Base-by-base conservation (phyloP, 1,140 invertebrate genomes). In the Chironomus striatipennis region DNA sequence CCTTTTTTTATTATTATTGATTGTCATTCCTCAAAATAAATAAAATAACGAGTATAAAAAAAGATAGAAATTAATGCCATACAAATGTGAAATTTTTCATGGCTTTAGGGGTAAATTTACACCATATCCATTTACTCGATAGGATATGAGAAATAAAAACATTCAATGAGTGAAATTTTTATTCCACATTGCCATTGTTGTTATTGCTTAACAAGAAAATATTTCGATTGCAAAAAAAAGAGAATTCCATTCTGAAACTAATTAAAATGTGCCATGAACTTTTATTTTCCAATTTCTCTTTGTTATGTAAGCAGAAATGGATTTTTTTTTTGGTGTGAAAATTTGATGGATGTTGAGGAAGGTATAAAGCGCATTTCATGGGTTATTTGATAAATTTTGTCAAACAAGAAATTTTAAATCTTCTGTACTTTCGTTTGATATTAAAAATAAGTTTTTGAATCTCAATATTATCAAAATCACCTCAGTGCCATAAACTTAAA, bases 171-270 rank as follows among this genome's bases (percentile, higher is more conserved):
- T 57, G 47, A 57, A 57, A 57, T 57, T 57, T 57, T 47, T 34
- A 34, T 34, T 34, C 24, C 24, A 34, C 24, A 34, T 57, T 15
- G 12, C 15, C n/a, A 10, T 57, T 57, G 47, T n/a, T n/a, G 47
- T n/a, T 57, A n/a, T 57, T 57, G 12, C n/a, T 57, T 57, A 57
- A 57, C 47, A 57, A 57, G 47, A 15, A 57, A 57, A 57, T 57
- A n/a, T n/a, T 57, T 57, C 47, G 47, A 57, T 57, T 57, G 47
- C 47, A 57, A 57, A 57, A 57, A n/a, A 57, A n/a, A 57, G 4
- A 15, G 12, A 70, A 70, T 70, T 70, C 65, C 65, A 70, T 70
- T 70, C 65, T 17, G 20, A 70, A 70, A 70, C 65, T 70, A 70
- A 70, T 70, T 70, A 70, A 70, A 70, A 57, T 57, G 47, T 57